Evolutionary conservation across 2,113 vertebrate species (phyloP), one percentile per base, ranked within the genome.

Genomic region (Crotophaga sulcirostris): DNA sequence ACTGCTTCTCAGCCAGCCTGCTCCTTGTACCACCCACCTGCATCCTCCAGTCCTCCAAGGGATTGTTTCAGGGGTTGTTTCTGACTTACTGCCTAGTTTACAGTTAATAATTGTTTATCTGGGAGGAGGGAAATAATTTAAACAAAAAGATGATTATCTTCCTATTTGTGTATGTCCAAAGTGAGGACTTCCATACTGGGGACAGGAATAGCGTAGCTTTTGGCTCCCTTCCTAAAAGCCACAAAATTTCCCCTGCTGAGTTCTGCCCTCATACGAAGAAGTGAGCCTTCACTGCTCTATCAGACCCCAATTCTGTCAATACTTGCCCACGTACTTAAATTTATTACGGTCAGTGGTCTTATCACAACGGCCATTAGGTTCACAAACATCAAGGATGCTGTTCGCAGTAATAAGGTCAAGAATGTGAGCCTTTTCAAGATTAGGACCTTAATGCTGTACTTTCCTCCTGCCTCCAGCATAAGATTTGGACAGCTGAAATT

Each of bases 391-490:
- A 78, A 84, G 83, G 88, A 96, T 54, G 79, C 64, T 75, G 44
- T 17, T 88, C 34, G 52, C 79, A 49, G 31, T 84, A 93, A 91
- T 86, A 77, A 88, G 64, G 82, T 84, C 94, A 95, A 63, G 60
- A 95, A 90, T 11, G 82, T 6, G 36, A 79, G 63, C 36, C 87
- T 73, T 82, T 79, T 77, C 84, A 86, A 77, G 75, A 79, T 75
- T 34, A 89, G 59, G 49, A 45, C 31, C 78, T 51, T 60, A 79
- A 95, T 55, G 66, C 78, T 0, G 0, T 1, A 49, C 58, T 81
- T 74, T 87, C 42, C 68, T 89, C 56, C 78, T 69, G 84, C 78
- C 85, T 82, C 59, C 74, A 36, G n/a, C 80, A 62, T 14, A 2
- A 49, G 49, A 44, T 28, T 40, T 33, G 38, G 64, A 34, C 68